A percentile compares a stretch with the other conserved stretches of the same genome.
Conservation (phyloP, 2,888 invertebrate species). For the Acronicta psi region DNA sequence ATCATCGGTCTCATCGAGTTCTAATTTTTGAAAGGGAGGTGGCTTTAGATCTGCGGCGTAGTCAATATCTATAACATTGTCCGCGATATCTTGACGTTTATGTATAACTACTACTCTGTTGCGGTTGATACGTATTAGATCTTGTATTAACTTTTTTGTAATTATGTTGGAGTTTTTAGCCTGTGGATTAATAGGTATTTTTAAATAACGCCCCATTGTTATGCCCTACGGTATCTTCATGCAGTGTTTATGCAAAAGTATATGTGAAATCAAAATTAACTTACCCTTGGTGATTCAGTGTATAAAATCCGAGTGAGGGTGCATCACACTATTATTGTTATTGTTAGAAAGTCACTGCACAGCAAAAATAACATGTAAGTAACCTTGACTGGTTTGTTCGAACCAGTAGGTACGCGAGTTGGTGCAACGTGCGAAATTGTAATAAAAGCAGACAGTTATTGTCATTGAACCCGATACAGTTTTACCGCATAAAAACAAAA, state of each 20-base stretch:
- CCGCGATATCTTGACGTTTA: constrained; percentile 63
- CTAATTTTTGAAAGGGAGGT: constrained; percentile 71
- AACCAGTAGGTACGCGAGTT: neutral
- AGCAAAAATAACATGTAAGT: constrained; percentile 5
- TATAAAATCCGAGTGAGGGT: constrained; percentile 21
- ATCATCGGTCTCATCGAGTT: constrained; percentile 60
- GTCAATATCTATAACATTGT: constrained; percentile 73
- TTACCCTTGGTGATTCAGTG: constrained; percentile 35
- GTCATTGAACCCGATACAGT: no score
- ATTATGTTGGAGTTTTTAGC: constrained; percentile 33
- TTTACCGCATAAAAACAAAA: no score
- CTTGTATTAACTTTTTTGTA: constrained; percentile 36
- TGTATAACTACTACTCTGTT: constrained; percentile 31
- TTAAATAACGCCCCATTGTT: neutral
- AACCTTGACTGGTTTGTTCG: constrained; percentile 9
- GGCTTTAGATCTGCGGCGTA: constrained; percentile 60
- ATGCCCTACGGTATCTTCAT: neutral
- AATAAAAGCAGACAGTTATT: no score
- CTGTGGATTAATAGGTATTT: constrained; percentile 27
- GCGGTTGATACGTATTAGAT: constrained; percentile 36
- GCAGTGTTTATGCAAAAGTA: neutral
- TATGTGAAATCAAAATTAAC: constrained; percentile 21
- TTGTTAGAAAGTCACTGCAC: neutral
- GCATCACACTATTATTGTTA: constrained; percentile 5
- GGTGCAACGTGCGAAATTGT: constrained; percentile 10